Conservation (phyloP, 2,797 vertebrate genomes). For the Microcaecilia unicolor region DNA sequence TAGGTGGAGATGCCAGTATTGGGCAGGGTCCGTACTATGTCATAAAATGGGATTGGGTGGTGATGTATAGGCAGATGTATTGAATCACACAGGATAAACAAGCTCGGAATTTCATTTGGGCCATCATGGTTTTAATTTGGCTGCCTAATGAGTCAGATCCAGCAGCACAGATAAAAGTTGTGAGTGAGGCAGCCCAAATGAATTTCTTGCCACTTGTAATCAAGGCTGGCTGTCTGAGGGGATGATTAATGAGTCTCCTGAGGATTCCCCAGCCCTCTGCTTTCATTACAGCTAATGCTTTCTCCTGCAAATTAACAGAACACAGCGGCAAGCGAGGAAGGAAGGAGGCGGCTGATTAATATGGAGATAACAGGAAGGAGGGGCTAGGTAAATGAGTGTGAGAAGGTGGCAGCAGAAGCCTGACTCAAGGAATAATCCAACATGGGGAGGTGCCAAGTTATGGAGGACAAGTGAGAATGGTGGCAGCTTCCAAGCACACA, state of each 20-base stretch:
- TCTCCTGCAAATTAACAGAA: slow-evolving; percentile 61
- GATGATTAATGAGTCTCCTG: slow-evolving; percentile 91
- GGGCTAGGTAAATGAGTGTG: not conserved
- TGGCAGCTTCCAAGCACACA: too few relatives aligned
- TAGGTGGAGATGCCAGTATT: too few relatives aligned
- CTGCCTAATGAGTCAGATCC: slow-evolving; percentile 94
- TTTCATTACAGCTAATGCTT: too few relatives aligned
- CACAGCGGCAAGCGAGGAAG: not conserved
- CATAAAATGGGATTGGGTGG: slow-evolving; percentile 66
- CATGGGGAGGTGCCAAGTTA: too few relatives aligned
- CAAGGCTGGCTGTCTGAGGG: slow-evolving; percentile 94
- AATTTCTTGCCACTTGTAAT: slow-evolving; percentile 98
- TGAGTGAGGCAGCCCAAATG: slow-evolving; percentile 91
- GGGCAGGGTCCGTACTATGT: too few relatives aligned
- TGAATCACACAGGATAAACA: slow-evolving; percentile 97
- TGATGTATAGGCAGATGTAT: too few relatives aligned
- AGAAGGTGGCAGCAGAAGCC: too few relatives aligned
- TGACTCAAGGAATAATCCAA: too few relatives aligned
- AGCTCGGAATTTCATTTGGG: slow-evolving; percentile 93
- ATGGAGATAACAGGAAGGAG: too few relatives aligned
- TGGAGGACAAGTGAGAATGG: slow-evolving; percentile 20
- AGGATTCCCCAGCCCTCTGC: slow-evolving; percentile 90
- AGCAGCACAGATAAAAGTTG: slow-evolving; percentile 92
- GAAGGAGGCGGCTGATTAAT: slow-evolving; percentile 15
- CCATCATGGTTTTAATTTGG: slow-evolving; percentile 94